Evolutionary conservation across 2,888 invertebrate species (phyloP).

Genomic region (Orchestes rusci): DNA sequence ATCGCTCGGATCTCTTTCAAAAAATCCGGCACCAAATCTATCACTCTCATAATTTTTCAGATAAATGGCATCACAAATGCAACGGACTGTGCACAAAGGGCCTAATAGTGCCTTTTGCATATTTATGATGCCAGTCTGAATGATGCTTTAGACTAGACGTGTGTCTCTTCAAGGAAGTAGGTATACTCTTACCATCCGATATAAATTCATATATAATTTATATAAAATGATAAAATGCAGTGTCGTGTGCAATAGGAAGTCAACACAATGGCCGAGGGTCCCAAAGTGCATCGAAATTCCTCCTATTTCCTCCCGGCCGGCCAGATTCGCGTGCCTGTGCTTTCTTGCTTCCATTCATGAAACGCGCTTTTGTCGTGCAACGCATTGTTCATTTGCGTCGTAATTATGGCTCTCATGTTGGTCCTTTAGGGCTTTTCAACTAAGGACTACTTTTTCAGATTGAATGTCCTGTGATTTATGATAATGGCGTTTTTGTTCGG

Average conservation of each 20-base stretch:
- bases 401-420: conserved; percentile 25
- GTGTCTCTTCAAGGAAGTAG: conserved; percentile 14
- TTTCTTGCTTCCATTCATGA: conserved; percentile 11
- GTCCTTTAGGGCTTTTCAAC: conserved; percentile 8
- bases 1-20: too few species aligned
- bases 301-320: conserved; percentile 30
- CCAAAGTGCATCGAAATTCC: conserved; percentile 29
- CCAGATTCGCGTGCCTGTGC: conserved; percentile 26
- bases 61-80: too few species aligned
- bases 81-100: too few species aligned
- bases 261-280: conserved; percentile 26
- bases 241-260: conserved; percentile 28
- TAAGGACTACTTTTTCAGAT: conserved; percentile 4
- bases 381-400: conserved; percentile 23
- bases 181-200: conserved; percentile 13
- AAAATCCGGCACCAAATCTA: too few species aligned
- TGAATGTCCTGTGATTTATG: neutral
- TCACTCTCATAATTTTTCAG: too few species aligned
- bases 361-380: conserved; percentile 19
- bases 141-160: too few species aligned
- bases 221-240: conserved; percentile 2
- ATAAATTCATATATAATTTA: conserved; percentile 13
- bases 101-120: too few species aligned
- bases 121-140: too few species aligned
- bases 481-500: neutral